phyloP scores from a whole-genome alignment of 2,888 invertebrate genomes.

The Lasioglossum malachurum region DNA sequence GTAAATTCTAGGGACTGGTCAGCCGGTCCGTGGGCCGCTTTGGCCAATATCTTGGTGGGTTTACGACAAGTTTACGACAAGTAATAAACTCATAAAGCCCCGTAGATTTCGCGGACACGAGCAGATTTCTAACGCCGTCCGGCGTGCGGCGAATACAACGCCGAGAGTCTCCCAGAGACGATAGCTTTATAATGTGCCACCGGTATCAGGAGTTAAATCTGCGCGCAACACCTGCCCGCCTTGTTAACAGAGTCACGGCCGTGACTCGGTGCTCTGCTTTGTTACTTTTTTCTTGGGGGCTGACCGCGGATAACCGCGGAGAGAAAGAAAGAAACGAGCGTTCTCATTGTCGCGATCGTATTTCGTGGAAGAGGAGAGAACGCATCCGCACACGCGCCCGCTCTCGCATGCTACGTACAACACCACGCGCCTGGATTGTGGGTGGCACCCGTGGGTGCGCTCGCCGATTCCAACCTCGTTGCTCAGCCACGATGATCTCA shows the following conservation, averaged over 20 bases:
- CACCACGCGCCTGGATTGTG: slow-evolving; percentile 41
- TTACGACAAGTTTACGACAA: slow-evolving; percentile 47
- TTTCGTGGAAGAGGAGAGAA: slow-evolving; percentile 7
- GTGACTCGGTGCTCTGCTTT: slow-evolving; percentile 19
- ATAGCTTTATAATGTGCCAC: slow-evolving; percentile 27
- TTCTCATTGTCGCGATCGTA: neutral
- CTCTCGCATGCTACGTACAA: neutral
- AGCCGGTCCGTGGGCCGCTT: neutral
- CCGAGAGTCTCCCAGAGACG: neutral
- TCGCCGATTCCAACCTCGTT: slow-evolving; percentile 70
- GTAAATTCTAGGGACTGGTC: slow-evolving; percentile 21
- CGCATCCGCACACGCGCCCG: slow-evolving; percentile 26
- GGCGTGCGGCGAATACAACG: slow-evolving; percentile 35
- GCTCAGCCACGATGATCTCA: slow-evolving; percentile 70
- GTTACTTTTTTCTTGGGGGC: neutral
- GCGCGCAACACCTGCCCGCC: slow-evolving; percentile 42
- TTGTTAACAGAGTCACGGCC: slow-evolving; percentile 29
- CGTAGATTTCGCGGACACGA: slow-evolving; percentile 30
- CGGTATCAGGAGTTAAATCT: slow-evolving; percentile 47
- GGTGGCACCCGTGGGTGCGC: slow-evolving; percentile 67
- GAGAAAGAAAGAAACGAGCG: neutral
- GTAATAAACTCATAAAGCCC: slow-evolving; percentile 50
- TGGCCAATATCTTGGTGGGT: slow-evolving; percentile 40
- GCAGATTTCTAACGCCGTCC: slow-evolving; percentile 37
- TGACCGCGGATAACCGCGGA: neutral